phyloP scores from a whole-genome alignment of 2,113 vertebrate species.

The Buteo buteo region DNA sequence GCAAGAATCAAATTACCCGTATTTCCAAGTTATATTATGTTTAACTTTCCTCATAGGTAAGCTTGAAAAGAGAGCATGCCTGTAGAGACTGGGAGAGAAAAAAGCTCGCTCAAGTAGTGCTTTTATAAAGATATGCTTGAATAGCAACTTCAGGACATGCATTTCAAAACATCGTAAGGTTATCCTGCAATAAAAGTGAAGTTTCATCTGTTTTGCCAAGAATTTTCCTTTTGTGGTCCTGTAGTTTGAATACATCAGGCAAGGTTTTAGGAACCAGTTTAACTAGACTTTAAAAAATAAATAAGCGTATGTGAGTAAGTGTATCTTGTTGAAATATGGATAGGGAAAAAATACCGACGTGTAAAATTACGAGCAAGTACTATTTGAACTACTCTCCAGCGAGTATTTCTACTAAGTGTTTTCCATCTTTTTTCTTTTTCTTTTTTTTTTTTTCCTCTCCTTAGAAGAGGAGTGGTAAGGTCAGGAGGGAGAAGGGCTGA shows the following conservation, averaged over 20 bases:
- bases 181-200: neutral
- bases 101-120: neutral
- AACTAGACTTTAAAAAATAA: constrained; percentile 27
- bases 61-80: neutral
- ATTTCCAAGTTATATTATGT: neutral
- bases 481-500: neutral
- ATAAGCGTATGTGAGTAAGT: neutral
- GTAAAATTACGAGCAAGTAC: neutral
- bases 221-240: constrained; percentile 12
- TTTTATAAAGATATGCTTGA: neutral
- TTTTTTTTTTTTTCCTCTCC: neutral
- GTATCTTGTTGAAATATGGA: neutral
- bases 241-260: neutral
- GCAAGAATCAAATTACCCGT: neutral
- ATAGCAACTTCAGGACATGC: constrained; percentile 8
- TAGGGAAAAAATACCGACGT: neutral
- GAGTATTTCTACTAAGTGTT: neutral
- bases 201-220: neutral
- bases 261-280: constrained; percentile 53
- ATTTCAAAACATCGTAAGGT: neutral
- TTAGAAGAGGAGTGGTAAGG: neutral
- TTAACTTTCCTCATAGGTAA: neutral
- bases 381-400: neutral
- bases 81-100: neutral
- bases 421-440: neutral